Evolutionary conservation across 2,888 invertebrate genomes (phyloP).

Genomic region (Sipunculus nudus): DNA sequence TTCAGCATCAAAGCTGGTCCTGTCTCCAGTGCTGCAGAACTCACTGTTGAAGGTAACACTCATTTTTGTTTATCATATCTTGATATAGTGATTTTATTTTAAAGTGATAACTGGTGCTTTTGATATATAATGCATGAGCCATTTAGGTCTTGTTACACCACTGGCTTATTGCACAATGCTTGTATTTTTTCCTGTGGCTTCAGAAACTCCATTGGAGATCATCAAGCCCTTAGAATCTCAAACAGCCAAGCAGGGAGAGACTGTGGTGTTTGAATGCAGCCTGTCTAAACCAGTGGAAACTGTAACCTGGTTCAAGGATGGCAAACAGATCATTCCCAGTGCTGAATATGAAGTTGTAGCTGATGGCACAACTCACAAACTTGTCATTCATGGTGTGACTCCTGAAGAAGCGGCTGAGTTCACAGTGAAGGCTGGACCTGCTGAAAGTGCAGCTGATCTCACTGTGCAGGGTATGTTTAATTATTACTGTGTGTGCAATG

Average conservation of each 20-base stretch:
- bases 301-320: conserved; percentile 80
- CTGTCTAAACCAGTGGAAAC: conserved; percentile 81
- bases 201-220: conserved; percentile 54
- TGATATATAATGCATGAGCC: too few species aligned
- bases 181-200: too few species aligned
- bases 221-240: conserved; percentile 51
- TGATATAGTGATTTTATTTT: too few species aligned
- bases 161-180: too few species aligned
- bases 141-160: too few species aligned
- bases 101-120: too few species aligned
- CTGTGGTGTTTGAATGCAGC: conserved; percentile 80
- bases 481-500: too few species aligned
- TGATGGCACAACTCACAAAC: conserved; percentile 46
- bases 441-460: conserved; percentile 9
- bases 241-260: conserved; percentile 51
- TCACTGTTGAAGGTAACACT: conserved; percentile 94
- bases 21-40: conserved; percentile 72
- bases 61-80: too few species aligned
- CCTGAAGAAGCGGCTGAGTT: conserved; percentile 86
- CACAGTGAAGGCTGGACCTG: conserved; percentile 63
- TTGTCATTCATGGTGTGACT: conserved; percentile 76
- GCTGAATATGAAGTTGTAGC: not conserved
- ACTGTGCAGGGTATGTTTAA: conserved; percentile 74
- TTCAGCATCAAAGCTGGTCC: conserved; percentile 57
- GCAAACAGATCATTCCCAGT: conserved; percentile 44